Base-by-base conservation (phyloP, 2,888 invertebrate genomes). In the Tetanocera ferruginea region DNA sequence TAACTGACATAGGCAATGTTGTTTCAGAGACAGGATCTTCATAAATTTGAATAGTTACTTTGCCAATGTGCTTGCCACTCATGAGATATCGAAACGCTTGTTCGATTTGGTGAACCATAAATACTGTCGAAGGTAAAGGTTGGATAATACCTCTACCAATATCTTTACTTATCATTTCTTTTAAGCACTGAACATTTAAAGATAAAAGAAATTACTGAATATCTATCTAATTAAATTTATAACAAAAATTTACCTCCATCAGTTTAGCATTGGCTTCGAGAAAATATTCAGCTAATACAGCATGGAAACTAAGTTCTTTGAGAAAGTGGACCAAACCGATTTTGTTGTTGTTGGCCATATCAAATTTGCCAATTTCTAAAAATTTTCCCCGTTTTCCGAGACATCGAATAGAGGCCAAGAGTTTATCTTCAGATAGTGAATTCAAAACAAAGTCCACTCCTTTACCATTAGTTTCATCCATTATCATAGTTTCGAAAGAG, bases 361-460 rank as follows among this genome's bases (percentile, higher is more conserved):
- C 96, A 85, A 93, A 94, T 90, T 95, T 96, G 72, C 96, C 96
- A 80, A 96, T 96, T 90, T 96, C 96, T 55, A 96, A 87, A 89
- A 96, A 96, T 70, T 93, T 90, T 43, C 96, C 93, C 3, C 91
- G 90, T 6, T 81, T 82, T 17, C 91, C 91, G 5, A 93, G 86
- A 81, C 93, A 93, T 19, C 92, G 88, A 0, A 93, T 86, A 0
- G 93, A 93, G 0, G 93, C 94, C 85, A 92, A 92, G 0, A 98
- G 91, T 88, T 97, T 97, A 64, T 98, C 97, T 84, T 96, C 97
- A 0, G 97, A 93, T 62, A 98, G 90, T 0, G 97, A 97, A 89
- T 98, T 98, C 9, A 96, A 90, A 23, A 98, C 95, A 64, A 97
- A 89, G 86, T 98, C 95, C 0, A 98, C 97, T 51, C 97, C 97